These are phyloP conservation scores for Charanyca ferruginea DNA, from an alignment of 2,888 invertebrate species.

Conservation along the genomic window DNA sequence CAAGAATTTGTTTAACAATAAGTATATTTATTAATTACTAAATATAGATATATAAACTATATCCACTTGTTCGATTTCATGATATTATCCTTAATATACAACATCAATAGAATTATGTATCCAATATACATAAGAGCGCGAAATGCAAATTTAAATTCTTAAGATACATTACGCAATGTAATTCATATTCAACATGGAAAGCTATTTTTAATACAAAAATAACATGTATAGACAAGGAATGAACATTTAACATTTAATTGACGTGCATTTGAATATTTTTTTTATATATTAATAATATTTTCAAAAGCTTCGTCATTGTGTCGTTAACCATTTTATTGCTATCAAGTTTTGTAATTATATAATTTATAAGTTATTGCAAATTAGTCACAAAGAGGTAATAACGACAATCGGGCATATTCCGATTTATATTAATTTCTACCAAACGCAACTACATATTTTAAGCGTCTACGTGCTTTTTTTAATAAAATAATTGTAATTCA, in stretches of 20 bases:
- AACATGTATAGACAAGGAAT: slow-evolving; percentile 68
- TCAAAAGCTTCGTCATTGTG: slow-evolving; percentile 56
- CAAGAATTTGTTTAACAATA: slow-evolving; percentile 68
- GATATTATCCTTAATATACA: slow-evolving; percentile 83
- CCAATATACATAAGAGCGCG: slow-evolving; percentile 74
- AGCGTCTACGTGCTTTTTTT: too few species aligned
- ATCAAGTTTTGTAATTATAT: slow-evolving; percentile 31
- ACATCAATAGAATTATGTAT: slow-evolving; percentile 73
- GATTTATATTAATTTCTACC: too few species aligned
- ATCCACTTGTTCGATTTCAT: slow-evolving; percentile 88
- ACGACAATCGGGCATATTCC: too few species aligned
- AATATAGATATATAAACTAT: slow-evolving; percentile 74
- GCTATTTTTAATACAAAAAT: slow-evolving; percentile 65
- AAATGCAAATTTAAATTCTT: slow-evolving; percentile 81
- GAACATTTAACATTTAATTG: slow-evolving; percentile 64
- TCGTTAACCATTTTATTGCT: slow-evolving; percentile 45
- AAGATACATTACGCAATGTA: slow-evolving; percentile 68
- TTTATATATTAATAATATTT: slow-evolving; percentile 35
- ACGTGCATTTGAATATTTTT: slow-evolving; percentile 57
- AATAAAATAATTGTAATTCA: too few species aligned
- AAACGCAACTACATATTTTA: too few species aligned
- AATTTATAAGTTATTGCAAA: slow-evolving; percentile 31
- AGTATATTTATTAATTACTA: slow-evolving; percentile 66
- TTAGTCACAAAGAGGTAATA: slow-evolving; percentile 30
- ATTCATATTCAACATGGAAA: slow-evolving; percentile 72